phyloP scores from a whole-genome alignment of 2,113 vertebrate species.

The Mobula birostris region DNA sequence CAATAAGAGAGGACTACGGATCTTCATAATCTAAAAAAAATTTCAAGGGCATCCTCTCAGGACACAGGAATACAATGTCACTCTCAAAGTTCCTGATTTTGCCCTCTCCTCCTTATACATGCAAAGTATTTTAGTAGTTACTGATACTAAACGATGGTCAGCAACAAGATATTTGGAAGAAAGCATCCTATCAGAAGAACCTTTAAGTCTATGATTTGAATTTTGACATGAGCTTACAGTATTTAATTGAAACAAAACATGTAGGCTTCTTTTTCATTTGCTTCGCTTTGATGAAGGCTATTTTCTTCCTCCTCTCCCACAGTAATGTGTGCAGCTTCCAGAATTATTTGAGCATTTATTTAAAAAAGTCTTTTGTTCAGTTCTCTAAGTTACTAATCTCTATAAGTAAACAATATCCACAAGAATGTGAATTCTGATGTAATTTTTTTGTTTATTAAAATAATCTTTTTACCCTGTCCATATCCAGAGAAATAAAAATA shows the following conservation, averaged over 20 bases:
- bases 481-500: conserved; percentile 31
- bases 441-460: conserved; percentile 23
- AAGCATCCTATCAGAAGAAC: neutral
- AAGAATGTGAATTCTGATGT: neutral
- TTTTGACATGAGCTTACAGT: neutral
- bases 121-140: neutral
- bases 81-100: neutral
- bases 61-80: neutral
- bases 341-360: neutral
- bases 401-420: conserved; percentile 16
- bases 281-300: neutral
- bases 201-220: neutral
- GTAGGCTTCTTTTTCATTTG: neutral
- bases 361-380: neutral
- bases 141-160: neutral
- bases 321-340: neutral
- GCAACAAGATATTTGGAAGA: neutral
- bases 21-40: too few relatives aligned
- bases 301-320: neutral
- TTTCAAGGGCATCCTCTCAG: neutral
- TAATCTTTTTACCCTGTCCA: neutral
- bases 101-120: neutral
- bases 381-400: neutral
- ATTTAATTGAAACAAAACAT: neutral
- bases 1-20: too few relatives aligned